Evolutionary conservation across 1,140 invertebrate species (phyloP), one percentile per base, ranked within the genome.

Genomic region (Drosophila kikkawai): DNA sequence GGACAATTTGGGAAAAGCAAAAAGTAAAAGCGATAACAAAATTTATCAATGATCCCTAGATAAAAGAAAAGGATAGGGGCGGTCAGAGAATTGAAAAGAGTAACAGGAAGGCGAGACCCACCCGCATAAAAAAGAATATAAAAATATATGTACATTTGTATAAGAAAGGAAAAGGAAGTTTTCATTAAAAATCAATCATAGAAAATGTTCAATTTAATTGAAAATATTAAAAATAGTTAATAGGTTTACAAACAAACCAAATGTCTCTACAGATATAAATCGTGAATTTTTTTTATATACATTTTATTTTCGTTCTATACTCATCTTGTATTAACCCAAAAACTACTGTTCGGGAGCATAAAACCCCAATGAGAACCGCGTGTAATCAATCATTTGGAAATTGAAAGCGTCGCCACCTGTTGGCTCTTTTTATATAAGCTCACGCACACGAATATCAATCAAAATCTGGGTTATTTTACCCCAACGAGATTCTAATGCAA

Each of bases 21-120:
- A 59, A 69, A 36, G 48, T 13, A 69, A 73, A 42, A 44, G 51
- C 51, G 41, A 58, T 45, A 73, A 22, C 36, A 36, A 39, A 56
- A 56, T 55, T 37, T 50, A 59, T 73, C 67, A 70, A 37, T 70
- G 34, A 68, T 70, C 48, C 63, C 34, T 68, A 34, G 45, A 42
- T 61, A 34, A 42, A 26, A 36, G 36, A 56, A 26, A 68, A 44
- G 55, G 68, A 73, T 73, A 73, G 70, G 70, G 70, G 70, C 37
- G 53, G 45, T 41, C 8, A 2, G 15, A 13, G 1, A 36, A 39
- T 13, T 7, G 3, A 36, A 36, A 47, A 67, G 17, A 67, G 11
- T 36, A 29, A 34, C 41, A 11, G 42, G 44, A 56, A 39, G 37
- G 36, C 29, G 29, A 45, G 32, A 15, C 13, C 17, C 70, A 17